phyloP scores from a whole-genome alignment of 35 echinoderm and acorn worm genomes.

The Apostichopus japonicus region DNA sequence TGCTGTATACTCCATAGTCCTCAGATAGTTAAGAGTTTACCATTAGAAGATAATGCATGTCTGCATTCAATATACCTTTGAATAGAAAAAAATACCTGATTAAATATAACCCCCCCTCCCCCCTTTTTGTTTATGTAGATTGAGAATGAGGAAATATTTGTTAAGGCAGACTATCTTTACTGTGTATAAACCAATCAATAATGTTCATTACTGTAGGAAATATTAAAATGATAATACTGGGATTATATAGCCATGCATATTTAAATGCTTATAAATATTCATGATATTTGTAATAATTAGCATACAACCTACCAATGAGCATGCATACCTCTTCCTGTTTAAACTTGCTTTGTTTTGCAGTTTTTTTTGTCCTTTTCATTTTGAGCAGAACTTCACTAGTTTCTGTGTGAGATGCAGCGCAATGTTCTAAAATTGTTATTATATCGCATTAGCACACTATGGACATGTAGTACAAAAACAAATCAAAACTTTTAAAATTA shows the following conservation, averaged over 20 bases:
- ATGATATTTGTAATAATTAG: not conserved
- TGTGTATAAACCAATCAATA: not conserved
- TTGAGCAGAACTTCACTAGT: too few relatives aligned
- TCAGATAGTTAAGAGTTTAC: too few relatives aligned
- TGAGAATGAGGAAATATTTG: not conserved
- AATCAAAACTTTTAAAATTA: too few relatives aligned
- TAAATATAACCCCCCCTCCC: not conserved
- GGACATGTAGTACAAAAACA: too few relatives aligned
- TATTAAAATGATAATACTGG: not conserved
- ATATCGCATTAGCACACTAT: too few relatives aligned
- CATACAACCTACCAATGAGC: not conserved
- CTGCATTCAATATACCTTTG: not conserved
- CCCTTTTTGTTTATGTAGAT: too few relatives aligned
- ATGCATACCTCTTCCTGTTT: too few relatives aligned
- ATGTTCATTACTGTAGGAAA: not conserved
- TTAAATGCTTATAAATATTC: not conserved
- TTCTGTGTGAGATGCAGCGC: too few relatives aligned
- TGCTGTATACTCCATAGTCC: too few relatives aligned
- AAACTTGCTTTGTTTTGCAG: too few relatives aligned
- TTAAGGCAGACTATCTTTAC: slow-evolving; percentile 2
- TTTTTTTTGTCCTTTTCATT: too few relatives aligned
- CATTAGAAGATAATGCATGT: not conserved
- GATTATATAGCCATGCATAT: not conserved
- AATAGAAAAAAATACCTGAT: not conserved
- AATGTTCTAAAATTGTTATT: too few relatives aligned